Conservation (phyloP, 2,113 vertebrate genomes). For the Cricetomys ansorgei region DNA sequence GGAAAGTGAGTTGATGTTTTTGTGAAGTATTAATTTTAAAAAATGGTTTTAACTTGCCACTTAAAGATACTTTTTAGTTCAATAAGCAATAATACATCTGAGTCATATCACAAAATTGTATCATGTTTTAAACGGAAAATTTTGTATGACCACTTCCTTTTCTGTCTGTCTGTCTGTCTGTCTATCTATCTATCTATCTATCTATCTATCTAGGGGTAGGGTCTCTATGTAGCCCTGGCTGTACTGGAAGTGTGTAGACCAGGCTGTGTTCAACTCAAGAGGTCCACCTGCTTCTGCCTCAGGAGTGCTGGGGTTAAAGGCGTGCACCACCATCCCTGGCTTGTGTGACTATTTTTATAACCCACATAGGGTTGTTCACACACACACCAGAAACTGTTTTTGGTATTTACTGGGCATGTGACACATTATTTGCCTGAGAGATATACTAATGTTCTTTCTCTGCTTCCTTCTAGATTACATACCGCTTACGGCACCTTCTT, state of each 20-base stretch:
- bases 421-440: background rate
- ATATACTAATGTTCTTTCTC: constrained; percentile 23
- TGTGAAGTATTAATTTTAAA: background rate
- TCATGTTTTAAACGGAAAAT: constrained; percentile 25
- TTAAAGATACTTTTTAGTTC: constrained; percentile 12
- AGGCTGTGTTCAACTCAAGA: background rate
- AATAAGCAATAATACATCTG: background rate
- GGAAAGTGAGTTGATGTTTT: background rate
- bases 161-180: background rate
- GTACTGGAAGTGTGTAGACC: background rate
- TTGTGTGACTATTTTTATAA: constrained; percentile 1
- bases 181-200: too few species aligned
- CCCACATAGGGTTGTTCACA: background rate
- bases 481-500: constrained; percentile 88
- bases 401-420: background rate
- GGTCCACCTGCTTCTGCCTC: background rate
- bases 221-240: background rate
- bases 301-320: background rate
- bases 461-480: constrained; percentile 86
- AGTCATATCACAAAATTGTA: constrained; percentile 25
- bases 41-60: background rate
- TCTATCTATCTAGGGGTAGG: too few species aligned
- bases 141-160: background rate
- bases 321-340: background rate
- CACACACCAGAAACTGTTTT: background rate